Conservation (phyloP, 23 tunicate genomes). For the Trididemnum nubilum region DNA sequence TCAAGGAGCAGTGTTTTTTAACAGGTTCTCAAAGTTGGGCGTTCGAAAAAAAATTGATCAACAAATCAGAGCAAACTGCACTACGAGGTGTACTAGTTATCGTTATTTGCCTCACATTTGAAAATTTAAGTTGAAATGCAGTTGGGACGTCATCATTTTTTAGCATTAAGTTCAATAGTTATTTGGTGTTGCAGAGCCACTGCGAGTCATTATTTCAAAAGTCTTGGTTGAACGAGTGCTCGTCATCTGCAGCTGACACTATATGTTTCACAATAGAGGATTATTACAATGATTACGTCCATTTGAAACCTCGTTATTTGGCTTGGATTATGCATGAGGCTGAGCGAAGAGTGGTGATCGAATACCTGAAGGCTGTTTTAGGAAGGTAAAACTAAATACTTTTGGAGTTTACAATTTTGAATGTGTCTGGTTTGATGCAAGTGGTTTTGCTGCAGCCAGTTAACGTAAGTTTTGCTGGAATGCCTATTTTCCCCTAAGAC, state of each 20-base stretch:
- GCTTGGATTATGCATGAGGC: slow-evolving; percentile 86
- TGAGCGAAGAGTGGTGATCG: slow-evolving; percentile 74
- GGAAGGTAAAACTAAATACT: slow-evolving; percentile 52
- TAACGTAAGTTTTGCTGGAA: no score
- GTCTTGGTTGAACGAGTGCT: slow-evolving; percentile 62
- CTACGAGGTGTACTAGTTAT: no score
- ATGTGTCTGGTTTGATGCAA: background rate
- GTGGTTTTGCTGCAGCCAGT: background rate
- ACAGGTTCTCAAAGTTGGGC: no score
- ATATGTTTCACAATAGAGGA: slow-evolving; percentile 91
- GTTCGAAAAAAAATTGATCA: no score
- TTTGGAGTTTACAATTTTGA: background rate
- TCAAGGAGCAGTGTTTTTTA: no score
- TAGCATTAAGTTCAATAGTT: no score
- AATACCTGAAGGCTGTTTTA: slow-evolving; percentile 66
- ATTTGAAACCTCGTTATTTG: slow-evolving; percentile 71
- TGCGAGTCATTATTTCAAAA: slow-evolving; percentile 52
- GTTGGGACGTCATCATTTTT: no score
- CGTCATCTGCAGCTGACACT: slow-evolving; percentile 59
- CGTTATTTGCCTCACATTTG: no score
- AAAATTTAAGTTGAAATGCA: no score
- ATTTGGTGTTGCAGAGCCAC: slow-evolving; percentile 64
- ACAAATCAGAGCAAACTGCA: no score
- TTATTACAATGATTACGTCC: slow-evolving; percentile 85
- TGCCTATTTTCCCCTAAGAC: background rate